Evolutionary conservation across 1,140 invertebrate genomes (phyloP).

Genomic region (Teleopsis dalmanni): DNA sequence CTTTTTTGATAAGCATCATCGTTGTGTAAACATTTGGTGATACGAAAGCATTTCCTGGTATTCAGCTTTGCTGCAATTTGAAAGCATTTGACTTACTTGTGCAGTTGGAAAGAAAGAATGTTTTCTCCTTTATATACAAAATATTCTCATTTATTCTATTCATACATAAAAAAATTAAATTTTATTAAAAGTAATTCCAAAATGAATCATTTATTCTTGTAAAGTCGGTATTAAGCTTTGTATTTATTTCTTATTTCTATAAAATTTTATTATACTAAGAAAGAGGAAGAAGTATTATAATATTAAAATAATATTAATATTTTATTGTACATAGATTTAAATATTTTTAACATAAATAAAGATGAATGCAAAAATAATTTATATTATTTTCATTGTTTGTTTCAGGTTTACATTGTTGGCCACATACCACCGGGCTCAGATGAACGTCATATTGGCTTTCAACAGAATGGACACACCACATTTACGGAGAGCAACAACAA

Average conservation of each 20-base stretch:
- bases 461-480: constrained; percentile 49
- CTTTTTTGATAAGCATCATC: not conserved
- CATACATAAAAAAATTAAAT: not conserved
- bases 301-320: not conserved
- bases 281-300: not conserved
- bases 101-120: not conserved
- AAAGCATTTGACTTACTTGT: not conserved
- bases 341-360: not conserved
- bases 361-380: not conserved
- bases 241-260: too few species aligned
- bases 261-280: not conserved
- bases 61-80: not conserved
- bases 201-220: not conserved
- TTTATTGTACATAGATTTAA: not conserved
- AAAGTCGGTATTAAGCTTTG: too few species aligned
- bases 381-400: constrained; percentile 12
- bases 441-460: constrained; percentile 61
- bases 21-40: not conserved
- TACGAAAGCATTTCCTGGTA: not conserved
- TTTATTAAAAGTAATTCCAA: not conserved
- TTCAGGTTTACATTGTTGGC: constrained; percentile 80
- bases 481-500: constrained; percentile 61
- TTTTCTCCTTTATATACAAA: not conserved
- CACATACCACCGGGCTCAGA: constrained; percentile 83
- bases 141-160: not conserved